Evolutionary conservation across 2,797 vertebrate species (phyloP), one percentile per base, ranked within the genome.

Genomic region (Perodicticus potto): DNA sequence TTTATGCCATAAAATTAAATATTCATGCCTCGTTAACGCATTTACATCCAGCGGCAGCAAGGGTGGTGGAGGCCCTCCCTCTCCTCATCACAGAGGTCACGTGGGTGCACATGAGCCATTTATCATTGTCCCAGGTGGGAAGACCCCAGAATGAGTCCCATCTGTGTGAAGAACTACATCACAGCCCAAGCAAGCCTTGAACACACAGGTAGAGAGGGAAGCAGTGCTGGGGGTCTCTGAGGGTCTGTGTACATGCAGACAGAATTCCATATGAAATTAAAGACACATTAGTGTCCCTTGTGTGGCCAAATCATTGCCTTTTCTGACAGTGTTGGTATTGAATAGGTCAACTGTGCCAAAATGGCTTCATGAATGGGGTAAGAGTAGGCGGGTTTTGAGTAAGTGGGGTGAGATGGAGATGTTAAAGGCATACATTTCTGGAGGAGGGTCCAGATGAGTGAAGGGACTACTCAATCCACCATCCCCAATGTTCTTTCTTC

Each of bases 161-260:
- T 7, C 20, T 61, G 19, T 29, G 0, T 1, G 19, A 43, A 4
- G 43, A 10, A 23, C 5, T 17, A 2, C 17, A 5, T 1, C 16
- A 53, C 9, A 29, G 10, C 12, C 29, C 78, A 12, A 16, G 22
- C 7, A 16, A 25, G 7, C 3, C 1, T 14, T 3, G 5, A 20
- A 29, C 0, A 19, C 16, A 43, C 2, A 2, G 0, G 5, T 7
- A 17, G 17, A 7, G 7, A 20, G 22, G 45, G 1, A 3, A 7
- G 32, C 13, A 0, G 22, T 27, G 1, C 5, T 5, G 19, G 5
- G 16, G 53, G 4, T 9, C 22, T 8, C 0, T 67, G 32, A 67
- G 65, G 65, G 65, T 45, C 25, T 29, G 61, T 45, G 23, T 67
- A 14, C 10, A 12, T 0, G 34, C 3, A 3, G 43, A 59, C 19